Evolutionary conservation across 1,140 invertebrate genomes (phyloP), one percentile per base, ranked within the genome.

Genomic region (Dendroctonus valens): DNA sequence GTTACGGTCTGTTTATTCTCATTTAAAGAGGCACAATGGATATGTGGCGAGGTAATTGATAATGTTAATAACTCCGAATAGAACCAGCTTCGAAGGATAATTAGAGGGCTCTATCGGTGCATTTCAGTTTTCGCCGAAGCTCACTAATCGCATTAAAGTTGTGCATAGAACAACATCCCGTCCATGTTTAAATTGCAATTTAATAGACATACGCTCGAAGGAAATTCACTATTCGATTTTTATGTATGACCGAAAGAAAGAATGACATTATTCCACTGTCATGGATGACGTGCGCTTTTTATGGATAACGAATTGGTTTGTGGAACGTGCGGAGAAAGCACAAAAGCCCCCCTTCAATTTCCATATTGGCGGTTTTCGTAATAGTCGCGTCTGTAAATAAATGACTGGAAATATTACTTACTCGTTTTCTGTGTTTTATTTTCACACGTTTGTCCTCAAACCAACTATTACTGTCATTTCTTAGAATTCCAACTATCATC

Each of bases 241-340:
- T 26, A 26, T 26, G 26, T 26, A 26, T 26, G 26, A 26, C 26
- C 26, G 26, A 26, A 26, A 26, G 26, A 26, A 26, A 1, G 26
- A 26, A 26, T 26, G 26, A 26, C 26, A 53, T 53, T 53, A 53
- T 53, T 53, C 51, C 37, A 26, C n/a, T 38, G 51, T 38, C 26
- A 38, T 26, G 12, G 37, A n/a, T 53, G 51, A 53, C 51, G 51
- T 53, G 37, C 51, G 51, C 26, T 26, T 53, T 26, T 53, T n/a
- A 53, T 53, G 37, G 51, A 53, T 53, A 53, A 53, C 51, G 26
- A 53, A 53, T 53, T 26, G 51, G 11, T 14, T 48, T 14, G 11
- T 48, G 11, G 46, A n/a, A 48, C 46, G 51, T 53, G 12, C 51
- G 9, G n/a, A 26, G 12, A 38, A 9, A 53, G 12, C 11, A 26